A percentile compares a stretch with the other conserved stretches of the same genome.
Conservation (phyloP, 1,140 invertebrate species). For the Centruroides sculpturatus region DNA sequence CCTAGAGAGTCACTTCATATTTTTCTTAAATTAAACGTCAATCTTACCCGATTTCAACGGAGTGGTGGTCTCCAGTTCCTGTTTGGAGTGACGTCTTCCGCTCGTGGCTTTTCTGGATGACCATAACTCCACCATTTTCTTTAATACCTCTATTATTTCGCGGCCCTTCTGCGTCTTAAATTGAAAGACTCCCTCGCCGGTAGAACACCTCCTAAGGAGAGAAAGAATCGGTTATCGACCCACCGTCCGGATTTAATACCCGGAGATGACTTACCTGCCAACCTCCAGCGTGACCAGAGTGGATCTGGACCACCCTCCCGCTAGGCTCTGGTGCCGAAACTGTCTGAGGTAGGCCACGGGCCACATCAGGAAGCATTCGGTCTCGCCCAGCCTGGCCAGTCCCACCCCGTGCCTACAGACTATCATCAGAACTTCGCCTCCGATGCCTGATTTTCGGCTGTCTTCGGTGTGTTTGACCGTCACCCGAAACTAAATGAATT, state of each 20-base stretch:
- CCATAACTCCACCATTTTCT: conserved; percentile 9
- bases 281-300: conserved; percentile 18
- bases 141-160: conserved; percentile 14
- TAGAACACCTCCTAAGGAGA: conserved; percentile 12
- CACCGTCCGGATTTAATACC: no score
- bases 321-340: conserved; percentile 14
- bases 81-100: no score
- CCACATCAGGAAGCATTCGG: conserved; percentile 16
- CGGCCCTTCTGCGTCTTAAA: conserved; percentile 13
- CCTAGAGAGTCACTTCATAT: no score
- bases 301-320: conserved; percentile 3
- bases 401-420: conserved; percentile 17
- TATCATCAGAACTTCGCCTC: conserved; percentile 12
- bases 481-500: conserved; percentile 5
- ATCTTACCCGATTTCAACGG: no score
- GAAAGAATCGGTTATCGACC: no score
- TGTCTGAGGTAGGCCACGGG: conserved; percentile 17
- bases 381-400: conserved; percentile 9
- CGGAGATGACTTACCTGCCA: conserved; percentile 13
- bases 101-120: conserved; percentile 2
- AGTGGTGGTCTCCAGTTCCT: no score
- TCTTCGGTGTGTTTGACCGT: conserved; percentile 15
- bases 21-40: no score
- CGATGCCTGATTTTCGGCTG: conserved; percentile 11
- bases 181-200: conserved; percentile 16